Base-by-base conservation (phyloP, 2,888 invertebrate species). In the Acronicta psi region DNA sequence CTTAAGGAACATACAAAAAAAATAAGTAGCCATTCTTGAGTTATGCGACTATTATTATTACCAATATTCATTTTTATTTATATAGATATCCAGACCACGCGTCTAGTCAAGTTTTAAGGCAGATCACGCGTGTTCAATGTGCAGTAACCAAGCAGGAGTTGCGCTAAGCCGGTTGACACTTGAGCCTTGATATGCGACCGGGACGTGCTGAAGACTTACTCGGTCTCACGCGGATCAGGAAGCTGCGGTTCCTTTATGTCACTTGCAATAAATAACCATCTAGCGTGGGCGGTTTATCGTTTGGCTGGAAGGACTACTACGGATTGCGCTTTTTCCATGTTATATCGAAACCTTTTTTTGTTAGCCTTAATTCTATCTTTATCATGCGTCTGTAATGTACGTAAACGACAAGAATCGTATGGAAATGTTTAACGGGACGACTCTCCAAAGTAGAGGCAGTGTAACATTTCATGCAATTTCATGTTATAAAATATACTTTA, bases 131-230 rank as follows among this genome's bases (percentile, higher is more conserved):
- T 67, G 46, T 56, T 63, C 63, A 68, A 62, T 79, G 75, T 79
- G 77, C 77, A 75, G 83, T 84, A 86, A 81, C 69, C 75, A 85
- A 81, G 69, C 75, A 85, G 82, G 80, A 86, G 86, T 89, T 87
- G 87, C 82, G 78, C 81, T 80, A 82, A 85, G 81, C 88, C 81
- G 88, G 90, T 89, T 91, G 92, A 88, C 87, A 92, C 86, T 81
- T 75, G 89, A 93, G 89, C 87, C 82, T 57, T 65, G 71, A 81
- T 80, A 80, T 56, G 69, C 60, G 77, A 73, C 71, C 75, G 75
- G 67, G 73, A 79, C 72, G 74, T 61, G 79, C 75, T 77, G 84
- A 84, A 83, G 84, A 79, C 85, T 83, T 81, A 82, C 76, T 76
- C 75, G 79, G 81, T 89, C 89, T 83, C 88, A 87, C 87, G 88